A percentile compares a stretch with the other conserved stretches of the same genome.
Conservation (phyloP, 1,140 invertebrate species). For the Magallana angulata region DNA sequence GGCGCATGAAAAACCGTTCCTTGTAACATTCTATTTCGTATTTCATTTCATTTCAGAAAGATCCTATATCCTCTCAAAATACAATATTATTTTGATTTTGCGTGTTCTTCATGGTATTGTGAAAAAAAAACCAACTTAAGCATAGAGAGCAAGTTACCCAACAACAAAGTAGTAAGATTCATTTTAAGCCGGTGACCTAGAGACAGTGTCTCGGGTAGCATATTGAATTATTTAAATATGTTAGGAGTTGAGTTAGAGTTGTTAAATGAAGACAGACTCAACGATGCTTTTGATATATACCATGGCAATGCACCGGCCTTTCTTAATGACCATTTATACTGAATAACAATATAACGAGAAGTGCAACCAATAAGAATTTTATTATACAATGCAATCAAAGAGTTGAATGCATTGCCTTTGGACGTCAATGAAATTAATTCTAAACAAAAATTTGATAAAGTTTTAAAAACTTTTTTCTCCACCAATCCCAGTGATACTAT, state of each 20-base stretch:
- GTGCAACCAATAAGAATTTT: neutral
- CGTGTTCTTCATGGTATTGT: neutral
- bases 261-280: neutral
- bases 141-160: neutral
- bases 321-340: neutral
- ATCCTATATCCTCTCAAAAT: neutral
- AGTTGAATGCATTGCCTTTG: too few relatives aligned
- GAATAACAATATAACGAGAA: neutral
- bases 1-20: too few relatives aligned
- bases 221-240: neutral
- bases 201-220: neutral
- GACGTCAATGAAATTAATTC: too few relatives aligned
- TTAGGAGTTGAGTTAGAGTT: neutral
- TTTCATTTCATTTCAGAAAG: neutral
- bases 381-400: too few relatives aligned
- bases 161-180: neutral
- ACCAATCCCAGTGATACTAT: too few relatives aligned
- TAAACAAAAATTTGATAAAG: too few relatives aligned
- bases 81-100: neutral
- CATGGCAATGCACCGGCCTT: neutral
- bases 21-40: too few relatives aligned
- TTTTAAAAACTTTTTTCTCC: too few relatives aligned
- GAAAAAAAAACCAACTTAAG: neutral
- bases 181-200: neutral
- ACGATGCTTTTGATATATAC: neutral